Percentiles rank a stretch among this genome's conserved stretches.
phyloP scores from a whole-genome alignment of 1,140 invertebrate species.

The Bombyx mandarina region DNA sequence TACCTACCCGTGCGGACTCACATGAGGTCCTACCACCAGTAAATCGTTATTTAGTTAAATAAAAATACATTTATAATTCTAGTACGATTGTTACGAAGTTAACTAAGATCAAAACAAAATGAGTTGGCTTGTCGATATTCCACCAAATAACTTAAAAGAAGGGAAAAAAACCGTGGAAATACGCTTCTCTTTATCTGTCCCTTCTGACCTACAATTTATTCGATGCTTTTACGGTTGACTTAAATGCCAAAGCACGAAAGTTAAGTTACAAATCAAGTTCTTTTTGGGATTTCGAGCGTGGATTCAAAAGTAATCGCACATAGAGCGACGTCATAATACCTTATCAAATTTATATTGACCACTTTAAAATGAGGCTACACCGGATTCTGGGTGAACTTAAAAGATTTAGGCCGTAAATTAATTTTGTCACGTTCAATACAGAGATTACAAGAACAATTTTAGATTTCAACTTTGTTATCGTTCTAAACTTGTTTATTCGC shows the following conservation, averaged over 20 bases:
- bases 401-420: constrained; percentile 2
- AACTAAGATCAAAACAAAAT: constrained; percentile 11
- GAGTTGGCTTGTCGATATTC: constrained; percentile 40
- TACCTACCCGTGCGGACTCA: too few relatives aligned
- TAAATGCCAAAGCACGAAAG: constrained; percentile 62
- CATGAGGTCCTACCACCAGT: too few relatives aligned
- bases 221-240: constrained; percentile 64
- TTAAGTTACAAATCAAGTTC: constrained; percentile 52
- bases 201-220: constrained; percentile 69
- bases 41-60: too few relatives aligned
- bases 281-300: constrained; percentile 15
- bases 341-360: background rate
- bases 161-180: constrained; percentile 46
- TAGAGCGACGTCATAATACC: background rate
- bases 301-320: background rate
- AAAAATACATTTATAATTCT: too few relatives aligned
- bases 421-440: constrained; percentile 4
- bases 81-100: too few relatives aligned
- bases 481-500: constrained; percentile 33
- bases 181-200: constrained; percentile 59
- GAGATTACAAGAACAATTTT: constrained; percentile 18
- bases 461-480: constrained; percentile 20
- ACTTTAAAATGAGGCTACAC: background rate
- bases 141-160: constrained; percentile 49
- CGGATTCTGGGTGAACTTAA: background rate